Evolutionary conservation across 2,888 invertebrate species (phyloP), one percentile per base, ranked within the genome.

Genomic region (Ephialtes manifestator): DNA sequence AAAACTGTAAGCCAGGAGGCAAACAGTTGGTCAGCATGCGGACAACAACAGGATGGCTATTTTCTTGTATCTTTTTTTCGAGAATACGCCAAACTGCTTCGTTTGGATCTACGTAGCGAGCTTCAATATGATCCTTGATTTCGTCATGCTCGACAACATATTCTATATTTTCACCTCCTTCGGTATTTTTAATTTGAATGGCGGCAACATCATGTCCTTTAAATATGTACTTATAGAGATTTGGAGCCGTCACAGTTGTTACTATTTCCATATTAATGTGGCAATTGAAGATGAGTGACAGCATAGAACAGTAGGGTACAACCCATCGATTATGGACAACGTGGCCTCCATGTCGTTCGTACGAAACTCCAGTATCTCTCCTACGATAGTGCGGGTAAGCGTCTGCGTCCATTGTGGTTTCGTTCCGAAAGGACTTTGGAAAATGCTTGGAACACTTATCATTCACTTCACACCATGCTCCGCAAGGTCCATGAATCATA

Each of bases 291-390:
- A 86, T 76, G n/a, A 71, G 39, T 18, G 86, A 77, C 39, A 89
- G 65, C 58, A 84, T 85, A 46, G 88, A 85, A 84, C 87, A 88
- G 46, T 89, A 91, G 20, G 91, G 91, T 13, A 93, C 31, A 31
- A 92, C 90, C 88, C 89, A 90, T 10, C 89, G 76, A 81, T 93
- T 93, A 83, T 93, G 91, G 55, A 91, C 65, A 68, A 31, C 55
- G 79, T 46, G 31, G 2, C 31, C 31, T 31, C 31, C 31, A 31
- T 31, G 2, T 31, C 31, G 31, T 31, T 65, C 67, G 46, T 81
- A 84, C 48, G 53, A 76, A 24, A 51, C 81, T 28, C 86, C 88
- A 70, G 81, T 88, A 80, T 89, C 79, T 67, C 87, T 81, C 55
- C 87, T 79, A 35, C 77, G 85, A 78, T 89, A 90, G n/a, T 20